Conservation (phyloP, 2,113 vertebrate genomes). For the Psilopsiagon aymara region DNA sequence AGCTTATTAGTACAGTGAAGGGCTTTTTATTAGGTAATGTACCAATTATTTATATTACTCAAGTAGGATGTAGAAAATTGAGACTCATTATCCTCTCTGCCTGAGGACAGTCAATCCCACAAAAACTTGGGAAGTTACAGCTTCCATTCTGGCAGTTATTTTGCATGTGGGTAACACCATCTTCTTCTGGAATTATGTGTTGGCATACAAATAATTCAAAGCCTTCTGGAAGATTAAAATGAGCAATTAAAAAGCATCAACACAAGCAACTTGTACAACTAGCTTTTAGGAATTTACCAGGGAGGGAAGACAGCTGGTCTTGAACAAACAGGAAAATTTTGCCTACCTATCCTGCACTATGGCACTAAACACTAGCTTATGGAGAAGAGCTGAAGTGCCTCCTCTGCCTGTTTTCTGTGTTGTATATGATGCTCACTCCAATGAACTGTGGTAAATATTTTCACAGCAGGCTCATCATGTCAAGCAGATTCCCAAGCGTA, state of each 20-base stretch:
- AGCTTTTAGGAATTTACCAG: neutral
- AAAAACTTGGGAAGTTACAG: neutral
- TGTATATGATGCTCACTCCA: neutral
- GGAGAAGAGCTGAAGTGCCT: neutral
- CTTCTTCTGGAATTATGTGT: neutral
- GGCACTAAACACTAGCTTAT: neutral
- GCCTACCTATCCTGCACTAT: neutral
- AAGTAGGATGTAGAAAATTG: neutral
- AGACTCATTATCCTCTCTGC: neutral
- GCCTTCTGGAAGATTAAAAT: neutral
- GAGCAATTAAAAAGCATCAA: neutral
- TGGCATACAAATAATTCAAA: neutral
- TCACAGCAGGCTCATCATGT: neutral
- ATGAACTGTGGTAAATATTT: constrained; percentile 34
- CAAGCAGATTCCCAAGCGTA: neutral
- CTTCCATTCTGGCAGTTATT: neutral
- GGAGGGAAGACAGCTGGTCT: neutral
- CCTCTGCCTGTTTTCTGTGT: neutral
- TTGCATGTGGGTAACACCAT: neutral
- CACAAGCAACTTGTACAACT: neutral
- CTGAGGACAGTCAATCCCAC: neutral
- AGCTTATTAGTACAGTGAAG: neutral
- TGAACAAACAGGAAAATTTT: neutral
- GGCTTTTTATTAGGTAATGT: neutral
- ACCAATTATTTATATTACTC: neutral